phyloP scores from a whole-genome alignment of 1,140 invertebrate species.

The Ceratosolen fusciceps region DNA sequence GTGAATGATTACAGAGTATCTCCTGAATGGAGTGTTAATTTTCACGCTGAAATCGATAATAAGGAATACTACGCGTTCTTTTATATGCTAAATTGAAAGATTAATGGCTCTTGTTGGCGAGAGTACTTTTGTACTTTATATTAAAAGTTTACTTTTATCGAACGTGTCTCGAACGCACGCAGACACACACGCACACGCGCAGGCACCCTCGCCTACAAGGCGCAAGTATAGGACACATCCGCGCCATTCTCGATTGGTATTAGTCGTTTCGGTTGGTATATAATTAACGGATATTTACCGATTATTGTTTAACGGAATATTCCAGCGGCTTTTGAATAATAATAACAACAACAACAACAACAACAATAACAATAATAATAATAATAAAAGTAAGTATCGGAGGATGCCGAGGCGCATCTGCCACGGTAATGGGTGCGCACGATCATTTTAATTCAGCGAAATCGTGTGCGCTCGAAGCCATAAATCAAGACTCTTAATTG shows the following conservation, averaged over 20 bases:
- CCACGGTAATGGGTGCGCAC: no score
- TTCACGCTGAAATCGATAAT: conserved; percentile 38
- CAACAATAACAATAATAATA: neutral
- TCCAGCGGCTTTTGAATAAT: no score
- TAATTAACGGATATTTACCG: conserved; percentile 11
- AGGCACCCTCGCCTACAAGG: no score
- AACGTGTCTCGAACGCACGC: no score
- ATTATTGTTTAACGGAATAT: conserved; percentile 6
- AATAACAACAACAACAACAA: no score
- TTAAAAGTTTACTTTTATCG: neutral
- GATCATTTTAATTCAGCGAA: conserved; percentile 26
- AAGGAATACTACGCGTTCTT: conserved; percentile 12
- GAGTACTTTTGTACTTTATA: neutral
- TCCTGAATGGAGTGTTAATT: conserved; percentile 22
- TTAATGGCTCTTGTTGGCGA: neutral
- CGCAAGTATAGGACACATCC: no score
- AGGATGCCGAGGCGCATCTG: neutral
- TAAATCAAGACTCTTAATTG: conserved; percentile 38
- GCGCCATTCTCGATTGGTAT: no score
- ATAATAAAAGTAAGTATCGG: neutral
- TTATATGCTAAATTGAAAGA: conserved; percentile 13
- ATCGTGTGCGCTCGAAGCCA: neutral
- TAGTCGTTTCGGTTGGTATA: neutral
- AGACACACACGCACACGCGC: no score
- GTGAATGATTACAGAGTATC: conserved; percentile 4